Percentiles rank a stretch among this genome's conserved stretches.
These are phyloP conservation scores for Aphodius sticticus DNA, from an alignment of 2,888 invertebrate species.

Conservation along the genomic window DNA sequence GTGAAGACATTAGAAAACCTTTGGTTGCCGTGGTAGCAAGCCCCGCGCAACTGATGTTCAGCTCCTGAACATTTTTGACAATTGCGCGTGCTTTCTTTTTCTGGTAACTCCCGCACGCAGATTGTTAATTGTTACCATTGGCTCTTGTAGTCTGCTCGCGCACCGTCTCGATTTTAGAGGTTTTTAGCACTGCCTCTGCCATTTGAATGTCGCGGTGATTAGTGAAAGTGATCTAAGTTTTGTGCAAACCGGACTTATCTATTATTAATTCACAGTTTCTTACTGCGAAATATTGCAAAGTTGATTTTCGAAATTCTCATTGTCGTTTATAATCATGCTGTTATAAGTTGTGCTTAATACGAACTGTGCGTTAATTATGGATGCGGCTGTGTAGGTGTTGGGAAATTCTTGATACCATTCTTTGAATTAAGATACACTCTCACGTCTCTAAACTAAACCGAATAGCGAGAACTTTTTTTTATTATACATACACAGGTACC, in stretches of 20 bases:
- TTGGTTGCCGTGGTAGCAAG: not conserved
- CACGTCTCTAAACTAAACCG: constrained; percentile 9
- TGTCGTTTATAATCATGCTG: not conserved
- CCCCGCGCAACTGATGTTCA: not conserved
- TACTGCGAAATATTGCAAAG: not conserved
- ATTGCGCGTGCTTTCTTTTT: not conserved
- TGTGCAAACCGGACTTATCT: not conserved
- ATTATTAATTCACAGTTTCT: not conserved
- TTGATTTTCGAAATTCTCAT: not conserved
- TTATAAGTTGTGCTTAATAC: not conserved
- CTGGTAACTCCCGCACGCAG: not conserved
- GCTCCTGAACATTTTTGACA: not conserved
- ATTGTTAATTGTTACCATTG: not conserved
- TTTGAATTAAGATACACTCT: not conserved
- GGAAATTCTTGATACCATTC: not conserved
- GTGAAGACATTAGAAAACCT: not conserved
- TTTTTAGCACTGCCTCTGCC: not conserved
- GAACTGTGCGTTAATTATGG: not conserved
- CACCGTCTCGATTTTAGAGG: not conserved
- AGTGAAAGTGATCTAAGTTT: not conserved
- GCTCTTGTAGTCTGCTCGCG: not conserved
- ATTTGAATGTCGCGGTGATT: not conserved
- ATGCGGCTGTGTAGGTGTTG: not conserved
- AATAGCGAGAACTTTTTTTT: not conserved
- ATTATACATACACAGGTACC: no score